phyloP scores from a whole-genome alignment of 2,113 vertebrate species.

The Neodontobutis hainanensis region DNA sequence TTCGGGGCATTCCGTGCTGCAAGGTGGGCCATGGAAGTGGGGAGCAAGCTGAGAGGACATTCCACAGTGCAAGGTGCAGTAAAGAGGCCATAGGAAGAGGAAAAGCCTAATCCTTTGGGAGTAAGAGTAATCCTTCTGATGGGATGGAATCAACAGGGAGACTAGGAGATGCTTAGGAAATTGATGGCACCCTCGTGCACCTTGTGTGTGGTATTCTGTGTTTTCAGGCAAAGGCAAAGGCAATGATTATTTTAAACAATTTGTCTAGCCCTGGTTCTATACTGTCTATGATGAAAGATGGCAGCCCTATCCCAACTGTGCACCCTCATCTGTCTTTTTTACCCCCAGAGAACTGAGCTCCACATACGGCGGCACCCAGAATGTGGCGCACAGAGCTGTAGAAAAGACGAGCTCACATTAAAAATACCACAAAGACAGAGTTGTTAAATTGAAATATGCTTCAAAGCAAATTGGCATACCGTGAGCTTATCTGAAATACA shows the following conservation, averaged over 20 bases:
- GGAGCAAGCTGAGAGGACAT: constrained; percentile 54
- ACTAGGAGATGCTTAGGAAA: constrained; percentile 23
- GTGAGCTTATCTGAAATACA: not conserved
- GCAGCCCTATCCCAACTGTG: constrained; percentile 49
- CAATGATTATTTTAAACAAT: constrained; percentile 71
- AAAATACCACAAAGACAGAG: not conserved
- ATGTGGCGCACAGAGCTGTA: not conserved
- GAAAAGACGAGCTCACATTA: not conserved
- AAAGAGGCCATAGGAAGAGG: constrained; percentile 13
- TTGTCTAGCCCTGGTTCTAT: constrained; percentile 69
- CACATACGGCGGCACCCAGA: constrained; percentile 59
- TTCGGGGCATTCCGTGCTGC: constrained; percentile 66
- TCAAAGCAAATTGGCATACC: not conserved
- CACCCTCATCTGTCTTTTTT: constrained; percentile 73
- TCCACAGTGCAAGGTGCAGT: constrained; percentile 74
- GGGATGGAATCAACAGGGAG: constrained; percentile 12
- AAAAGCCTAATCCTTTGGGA: constrained; percentile 39
- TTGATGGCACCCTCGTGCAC: constrained; percentile 30
- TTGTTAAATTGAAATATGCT: not conserved
- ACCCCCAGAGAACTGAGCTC: constrained; percentile 69
- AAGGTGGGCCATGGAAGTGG: constrained; percentile 64
- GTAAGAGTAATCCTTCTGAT: constrained; percentile 14
- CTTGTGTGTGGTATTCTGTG: constrained; percentile 57
- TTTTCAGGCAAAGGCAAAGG: constrained; percentile 20
- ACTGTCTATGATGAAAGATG: constrained; percentile 76